Conservation (phyloP, 2,797 vertebrate genomes). For the Spea hammondii region DNA sequence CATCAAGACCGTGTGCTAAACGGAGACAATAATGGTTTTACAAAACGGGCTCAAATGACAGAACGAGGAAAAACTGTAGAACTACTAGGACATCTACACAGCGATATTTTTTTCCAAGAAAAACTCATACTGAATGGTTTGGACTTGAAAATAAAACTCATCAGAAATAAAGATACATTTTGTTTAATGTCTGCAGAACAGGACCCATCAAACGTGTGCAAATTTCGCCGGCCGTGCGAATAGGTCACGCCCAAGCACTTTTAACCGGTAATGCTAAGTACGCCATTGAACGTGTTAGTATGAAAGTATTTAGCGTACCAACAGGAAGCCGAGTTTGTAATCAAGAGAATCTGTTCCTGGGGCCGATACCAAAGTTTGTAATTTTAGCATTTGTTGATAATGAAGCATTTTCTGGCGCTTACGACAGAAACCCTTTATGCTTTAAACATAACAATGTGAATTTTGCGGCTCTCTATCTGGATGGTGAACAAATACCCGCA, state of each 20-base stretch:
- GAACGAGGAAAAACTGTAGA: neutral
- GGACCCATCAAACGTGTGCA: conserved; percentile 14
- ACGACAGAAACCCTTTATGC: conserved; percentile 1
- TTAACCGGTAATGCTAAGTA: neutral
- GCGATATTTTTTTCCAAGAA: neutral
- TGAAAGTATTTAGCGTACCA: neutral
- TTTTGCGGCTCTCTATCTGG: neutral
- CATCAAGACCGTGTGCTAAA: no score
- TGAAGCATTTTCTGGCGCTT: neutral
- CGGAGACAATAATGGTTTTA: no score
- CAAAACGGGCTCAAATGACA: neutral
- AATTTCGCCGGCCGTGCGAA: neutral
- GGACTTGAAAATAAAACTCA: conserved; percentile 5
- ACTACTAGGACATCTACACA: neutral
- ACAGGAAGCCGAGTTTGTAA: neutral
- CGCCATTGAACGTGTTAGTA: neutral
- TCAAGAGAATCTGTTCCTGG: conserved; percentile 14
- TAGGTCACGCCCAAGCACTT: neutral
- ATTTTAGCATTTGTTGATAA: conserved; percentile 1
- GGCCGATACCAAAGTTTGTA: neutral
- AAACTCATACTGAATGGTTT: conserved; percentile 8
- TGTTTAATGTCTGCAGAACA: no score
- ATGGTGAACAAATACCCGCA: neutral
- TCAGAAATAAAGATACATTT: no score
- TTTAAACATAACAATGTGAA: neutral